phyloP scores from a whole-genome alignment of 2,113 vertebrate genomes.

The Sus scrofa region T2T-Sscrofa CM000819.6:86456001-86456500 shows the following conservation, averaged over 20 bases:
- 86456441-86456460: neutral
- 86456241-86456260: neutral
- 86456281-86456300: neutral
- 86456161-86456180: neutral
- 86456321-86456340: neutral
- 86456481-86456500: neutral
- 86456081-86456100: neutral
- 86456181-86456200: neutral
- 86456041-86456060: neutral
- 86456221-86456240: neutral
- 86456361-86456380: neutral
- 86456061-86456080: neutral
- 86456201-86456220: neutral
- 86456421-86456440: neutral
- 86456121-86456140: neutral
- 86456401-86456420: neutral
- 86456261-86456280: neutral
- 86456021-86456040: neutral
- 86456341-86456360: constrained; percentile 18
- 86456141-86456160: neutral
- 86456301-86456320: neutral
- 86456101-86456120: neutral
- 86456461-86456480: neutral
- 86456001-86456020: neutral
- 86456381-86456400: neutral